phyloP scores from a whole-genome alignment of 2,888 invertebrate species.

The Pyrocoelia pectoralis region DNA sequence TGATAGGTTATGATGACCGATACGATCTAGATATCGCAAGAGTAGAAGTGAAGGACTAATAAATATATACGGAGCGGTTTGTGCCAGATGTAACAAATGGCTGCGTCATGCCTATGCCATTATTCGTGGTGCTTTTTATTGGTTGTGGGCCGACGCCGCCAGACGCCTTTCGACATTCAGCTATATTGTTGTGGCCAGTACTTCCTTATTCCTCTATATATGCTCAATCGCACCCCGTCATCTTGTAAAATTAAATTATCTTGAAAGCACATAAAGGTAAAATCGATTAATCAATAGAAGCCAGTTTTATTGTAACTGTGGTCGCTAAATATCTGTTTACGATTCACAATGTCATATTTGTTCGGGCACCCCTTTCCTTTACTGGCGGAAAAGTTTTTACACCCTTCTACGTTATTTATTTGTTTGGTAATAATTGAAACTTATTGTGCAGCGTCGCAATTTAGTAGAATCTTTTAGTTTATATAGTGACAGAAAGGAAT shows the following conservation, averaged over 20 bases:
- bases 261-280: slow-evolving; percentile 14
- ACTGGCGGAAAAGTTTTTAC: slow-evolving; percentile 31
- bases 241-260: slow-evolving; percentile 21
- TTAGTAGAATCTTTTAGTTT: slow-evolving; percentile 29
- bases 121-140: slow-evolving; percentile 53
- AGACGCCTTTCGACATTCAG: slow-evolving; percentile 37
- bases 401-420: slow-evolving; percentile 33
- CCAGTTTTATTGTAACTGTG: slow-evolving; percentile 1
- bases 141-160: slow-evolving; percentile 40
- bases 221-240: neutral
- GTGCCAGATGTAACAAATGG: slow-evolving; percentile 56
- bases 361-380: slow-evolving; percentile 19
- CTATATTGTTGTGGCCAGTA: slow-evolving; percentile 36
- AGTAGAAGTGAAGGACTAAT: slow-evolving; percentile 48
- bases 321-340: slow-evolving; percentile 1
- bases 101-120: slow-evolving; percentile 55
- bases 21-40: slow-evolving; percentile 37
- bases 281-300: neutral
- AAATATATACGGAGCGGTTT: slow-evolving; percentile 55
- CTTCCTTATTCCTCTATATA: slow-evolving; percentile 25
- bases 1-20: slow-evolving; percentile 29
- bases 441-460: slow-evolving; percentile 29
- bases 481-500: slow-evolving; percentile 24
- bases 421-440: slow-evolving; percentile 33
- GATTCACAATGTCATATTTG: neutral